These are phyloP conservation scores for Palythoa heliodiscus DNA, from an alignment of 92 coral and sea anemone genomes.

Conservation along the genomic window DNA sequence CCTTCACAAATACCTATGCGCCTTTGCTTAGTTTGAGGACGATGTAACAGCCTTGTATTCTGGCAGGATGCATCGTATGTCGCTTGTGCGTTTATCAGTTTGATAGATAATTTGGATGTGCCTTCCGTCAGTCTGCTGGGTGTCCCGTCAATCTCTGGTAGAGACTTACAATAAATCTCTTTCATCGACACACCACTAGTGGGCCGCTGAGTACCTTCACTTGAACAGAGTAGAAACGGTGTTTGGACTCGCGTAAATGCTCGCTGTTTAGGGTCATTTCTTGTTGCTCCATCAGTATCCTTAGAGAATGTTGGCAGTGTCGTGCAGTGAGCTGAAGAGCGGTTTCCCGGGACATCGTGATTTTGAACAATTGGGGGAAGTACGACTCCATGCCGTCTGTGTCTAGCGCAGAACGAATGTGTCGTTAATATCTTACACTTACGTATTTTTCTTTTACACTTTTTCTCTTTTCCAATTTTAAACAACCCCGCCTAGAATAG, in stretches of 20 bases:
- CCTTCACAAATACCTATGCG: constrained; percentile 18
- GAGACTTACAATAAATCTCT: background rate
- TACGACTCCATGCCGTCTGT: background rate
- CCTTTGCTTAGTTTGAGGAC: background rate
- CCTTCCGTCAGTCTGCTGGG: background rate
- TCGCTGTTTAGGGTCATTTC: background rate
- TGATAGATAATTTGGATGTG: background rate
- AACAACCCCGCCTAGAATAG: no score
- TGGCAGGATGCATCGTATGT: background rate
- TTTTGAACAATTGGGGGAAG: background rate
- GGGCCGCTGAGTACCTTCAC: background rate
- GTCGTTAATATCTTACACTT: no score
- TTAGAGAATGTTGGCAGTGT: background rate
- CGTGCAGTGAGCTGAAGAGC: background rate
- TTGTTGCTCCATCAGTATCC: background rate
- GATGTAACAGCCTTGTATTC: background rate
- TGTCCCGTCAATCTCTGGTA: background rate
- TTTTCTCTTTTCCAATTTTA: no score
- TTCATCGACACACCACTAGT: background rate
- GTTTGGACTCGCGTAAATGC: background rate
- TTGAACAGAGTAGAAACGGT: background rate
- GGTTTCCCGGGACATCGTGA: background rate
- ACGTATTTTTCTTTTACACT: no score
- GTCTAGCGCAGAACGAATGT: background rate
- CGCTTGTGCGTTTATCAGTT: background rate